phyloP scores from a whole-genome alignment of 2,113 vertebrate species.

The Antechinus stuartii region DNA sequence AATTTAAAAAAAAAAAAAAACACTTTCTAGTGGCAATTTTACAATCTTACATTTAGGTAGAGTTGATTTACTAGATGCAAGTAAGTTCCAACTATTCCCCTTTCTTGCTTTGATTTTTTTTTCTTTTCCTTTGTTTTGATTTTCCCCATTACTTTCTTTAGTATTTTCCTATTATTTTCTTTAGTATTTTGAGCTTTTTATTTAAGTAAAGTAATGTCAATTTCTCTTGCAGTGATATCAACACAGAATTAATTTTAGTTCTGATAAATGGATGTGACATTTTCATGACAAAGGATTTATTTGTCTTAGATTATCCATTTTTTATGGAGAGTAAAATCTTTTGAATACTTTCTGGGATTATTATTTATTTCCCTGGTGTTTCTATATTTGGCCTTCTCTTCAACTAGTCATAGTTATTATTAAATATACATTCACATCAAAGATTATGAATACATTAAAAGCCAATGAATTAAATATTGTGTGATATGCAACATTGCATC shows the following conservation, averaged over 20 bases:
- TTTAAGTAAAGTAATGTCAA: neutral
- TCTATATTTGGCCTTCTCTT: neutral
- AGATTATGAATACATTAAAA: neutral
- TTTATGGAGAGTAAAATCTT: neutral
- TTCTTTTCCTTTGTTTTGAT: neutral
- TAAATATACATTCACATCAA: neutral
- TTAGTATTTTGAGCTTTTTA: neutral
- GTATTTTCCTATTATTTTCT: neutral
- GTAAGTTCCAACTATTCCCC: neutral
- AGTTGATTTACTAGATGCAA: constrained; percentile 28
- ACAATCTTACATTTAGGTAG: constrained; percentile 6
- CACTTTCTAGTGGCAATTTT: constrained; percentile 41
- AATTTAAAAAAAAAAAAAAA: neutral
- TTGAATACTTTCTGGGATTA: neutral
- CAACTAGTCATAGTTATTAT: neutral
- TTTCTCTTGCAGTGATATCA: neutral
- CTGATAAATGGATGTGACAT: neutral
- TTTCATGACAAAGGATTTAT: neutral
- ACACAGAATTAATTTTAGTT: neutral
- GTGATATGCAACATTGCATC: neutral
- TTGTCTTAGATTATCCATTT: constrained; percentile 1
- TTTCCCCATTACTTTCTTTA: neutral
- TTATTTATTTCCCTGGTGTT: neutral
- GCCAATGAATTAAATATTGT: neutral
- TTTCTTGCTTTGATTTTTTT: neutral